Conservation (phyloP, 2,797 vertebrate species). For the Esox lucius region DNA sequence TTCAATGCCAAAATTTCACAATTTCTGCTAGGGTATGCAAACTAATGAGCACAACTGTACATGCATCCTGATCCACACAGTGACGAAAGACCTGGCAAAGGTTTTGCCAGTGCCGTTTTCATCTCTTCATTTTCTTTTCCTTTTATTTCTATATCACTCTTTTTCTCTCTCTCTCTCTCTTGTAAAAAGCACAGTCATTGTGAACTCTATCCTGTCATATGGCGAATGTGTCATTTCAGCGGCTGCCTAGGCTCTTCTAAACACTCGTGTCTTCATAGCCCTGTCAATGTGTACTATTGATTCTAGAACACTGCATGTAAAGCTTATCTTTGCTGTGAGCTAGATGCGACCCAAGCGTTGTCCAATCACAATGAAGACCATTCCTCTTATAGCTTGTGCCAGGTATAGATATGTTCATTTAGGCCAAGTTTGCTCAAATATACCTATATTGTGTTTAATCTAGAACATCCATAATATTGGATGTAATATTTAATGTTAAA, state of each 20-base stretch:
- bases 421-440: constrained; percentile 36
- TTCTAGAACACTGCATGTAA: constrained; percentile 12
- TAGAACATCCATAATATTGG: not conserved
- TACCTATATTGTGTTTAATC: constrained; percentile 24
- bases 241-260: constrained; percentile 16
- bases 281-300: constrained; percentile 33
- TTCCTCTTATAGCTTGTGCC: not conserved
- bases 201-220: constrained; percentile 43
- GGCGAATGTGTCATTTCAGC: not conserved
- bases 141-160: too few relatives aligned
- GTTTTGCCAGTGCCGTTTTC: constrained; percentile 31
- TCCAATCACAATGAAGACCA: constrained; percentile 17
- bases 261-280: constrained; percentile 52
- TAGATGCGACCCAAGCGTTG: constrained; percentile 22
- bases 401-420: not conserved
- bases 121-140: constrained; percentile 28
- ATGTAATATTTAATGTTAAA: constrained; percentile 15
- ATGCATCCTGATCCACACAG: constrained; percentile 22
- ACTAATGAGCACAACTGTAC: constrained; percentile 16
- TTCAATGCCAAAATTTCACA: too few relatives aligned
- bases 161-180: not conserved
- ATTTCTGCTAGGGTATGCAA: too few relatives aligned
- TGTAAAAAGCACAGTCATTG: constrained; percentile 38
- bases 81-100: not conserved
- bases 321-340: constrained; percentile 46